A percentile compares a stretch with the other conserved stretches of the same genome.
Evolutionary conservation across 2,797 vertebrate species (phyloP).

Genomic region (Pampus argenteus): DNA sequence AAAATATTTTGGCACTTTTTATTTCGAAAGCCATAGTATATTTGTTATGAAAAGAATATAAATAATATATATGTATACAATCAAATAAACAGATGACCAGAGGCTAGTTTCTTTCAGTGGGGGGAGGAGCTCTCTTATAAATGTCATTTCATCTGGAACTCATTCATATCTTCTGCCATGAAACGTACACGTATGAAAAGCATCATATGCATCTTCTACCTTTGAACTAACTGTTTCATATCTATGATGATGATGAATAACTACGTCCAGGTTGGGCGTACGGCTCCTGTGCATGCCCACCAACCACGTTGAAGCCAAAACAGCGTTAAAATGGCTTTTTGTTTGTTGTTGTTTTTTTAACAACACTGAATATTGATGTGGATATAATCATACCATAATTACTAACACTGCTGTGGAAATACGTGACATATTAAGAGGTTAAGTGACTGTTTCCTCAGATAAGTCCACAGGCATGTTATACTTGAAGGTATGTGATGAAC

Average conservation of each 20-base stretch:
- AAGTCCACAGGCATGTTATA: slow-evolving; percentile 60
- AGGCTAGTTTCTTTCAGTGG: slow-evolving; percentile 81
- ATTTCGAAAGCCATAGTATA: slow-evolving; percentile 90
- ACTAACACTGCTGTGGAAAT: slow-evolving; percentile 22
- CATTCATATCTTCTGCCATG: slow-evolving; percentile 40
- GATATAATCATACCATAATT: slow-evolving; percentile 35
- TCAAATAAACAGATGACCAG: slow-evolving; percentile 81
- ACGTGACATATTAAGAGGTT: slow-evolving; percentile 23
- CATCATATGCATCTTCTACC: slow-evolving; percentile 37
- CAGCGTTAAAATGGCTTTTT: slow-evolving; percentile 37
- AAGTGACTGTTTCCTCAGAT: slow-evolving; percentile 33
- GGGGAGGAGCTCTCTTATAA: slow-evolving; percentile 74
- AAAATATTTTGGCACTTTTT: slow-evolving; percentile 89
- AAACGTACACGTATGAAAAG: slow-evolving; percentile 23
- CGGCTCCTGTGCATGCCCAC: slow-evolving; percentile 41
- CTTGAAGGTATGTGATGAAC: slow-evolving; percentile 54
- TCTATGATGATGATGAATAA: slow-evolving; percentile 17
- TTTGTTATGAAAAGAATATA: slow-evolving; percentile 86
- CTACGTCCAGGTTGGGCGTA: not conserved
- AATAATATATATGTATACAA: slow-evolving; percentile 83
- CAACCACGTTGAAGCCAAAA: slow-evolving; percentile 25
- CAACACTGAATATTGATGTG: slow-evolving; percentile 9
- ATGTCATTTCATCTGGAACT: slow-evolving; percentile 49
- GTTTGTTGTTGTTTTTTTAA: not conserved
- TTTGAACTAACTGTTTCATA: slow-evolving; percentile 32